Evolutionary conservation across 2,113 vertebrate genomes (phyloP), one percentile per base, ranked within the genome.

Genomic region (Saccopteryx bilineata): DNA sequence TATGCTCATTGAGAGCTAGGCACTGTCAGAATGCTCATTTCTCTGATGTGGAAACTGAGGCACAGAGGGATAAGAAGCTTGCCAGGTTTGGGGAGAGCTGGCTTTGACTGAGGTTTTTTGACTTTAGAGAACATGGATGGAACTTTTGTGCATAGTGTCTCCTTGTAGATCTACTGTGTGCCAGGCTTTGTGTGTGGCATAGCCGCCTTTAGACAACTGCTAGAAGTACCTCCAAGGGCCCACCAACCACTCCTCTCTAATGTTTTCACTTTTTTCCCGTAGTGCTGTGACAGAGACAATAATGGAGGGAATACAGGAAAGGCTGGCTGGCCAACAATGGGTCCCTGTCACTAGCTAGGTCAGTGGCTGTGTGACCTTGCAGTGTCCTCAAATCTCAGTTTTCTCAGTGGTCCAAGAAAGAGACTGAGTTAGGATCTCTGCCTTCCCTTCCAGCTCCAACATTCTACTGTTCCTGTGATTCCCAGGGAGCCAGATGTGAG

Each of bases 401-500:
- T 75, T 50, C 54, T 85, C 12, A 5, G 15, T 71, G 50, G 28
- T 72, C 58, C 66, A 87, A 94, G 71, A 46, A 87, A 17, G 24
- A 88, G 28, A 46, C 60, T 46, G 60, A 83, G 80, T 78, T 84
- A 80, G 84, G 81, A 88, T 83, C 31, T 58, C 82, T 94, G 90
- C 58, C 69, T 97, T 91, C 39, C 75, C 75, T 93, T 83, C 86
- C 75, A 91, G 33, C 91, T 94, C 81, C 90, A 94, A 52, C 63
- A 82, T 88, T 95, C 95, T 85, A 39, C 94, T 89, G 83, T 89
- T 94, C 52, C 91, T 96, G 78, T 80, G 86, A 92, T 85, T 97
- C 94, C 89, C 89, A 79, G 79, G 93, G 86, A 96, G 91, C 76
- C 3, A 19, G 93, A 94, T 97, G 56, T 93, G 94, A 96, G 96